Conservation (phyloP, 2,888 invertebrate species). For the Sesia apiformis region DNA sequence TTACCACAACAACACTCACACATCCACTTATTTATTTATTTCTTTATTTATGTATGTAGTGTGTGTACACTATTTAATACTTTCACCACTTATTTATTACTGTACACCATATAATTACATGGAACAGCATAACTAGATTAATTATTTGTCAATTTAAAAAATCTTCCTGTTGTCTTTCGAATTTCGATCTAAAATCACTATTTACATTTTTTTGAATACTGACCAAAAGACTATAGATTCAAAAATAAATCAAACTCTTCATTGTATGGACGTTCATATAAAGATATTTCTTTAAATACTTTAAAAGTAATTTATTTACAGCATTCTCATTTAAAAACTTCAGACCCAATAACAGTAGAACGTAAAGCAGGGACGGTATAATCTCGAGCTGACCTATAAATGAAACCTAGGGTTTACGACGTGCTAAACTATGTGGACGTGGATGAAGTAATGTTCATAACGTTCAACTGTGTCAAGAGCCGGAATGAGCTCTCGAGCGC, state of each 20-base stretch:
- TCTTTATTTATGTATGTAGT: too few relatives aligned
- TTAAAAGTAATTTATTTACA: background rate
- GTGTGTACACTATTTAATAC: too few relatives aligned
- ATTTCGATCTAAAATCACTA: too few relatives aligned
- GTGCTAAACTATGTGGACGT: slow-evolving; percentile 34
- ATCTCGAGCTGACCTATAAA: slow-evolving; percentile 37
- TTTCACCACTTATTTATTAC: too few relatives aligned
- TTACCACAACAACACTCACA: too few relatives aligned
- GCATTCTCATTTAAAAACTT: slow-evolving; percentile 1
- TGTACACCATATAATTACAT: too few relatives aligned
- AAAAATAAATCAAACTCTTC: background rate
- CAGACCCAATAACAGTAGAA: background rate
- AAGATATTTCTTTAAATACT: background rate
- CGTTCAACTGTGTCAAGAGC: slow-evolving; percentile 41
- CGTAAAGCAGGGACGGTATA: slow-evolving; percentile 20
- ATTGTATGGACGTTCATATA: background rate
- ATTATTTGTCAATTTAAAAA: too few relatives aligned
- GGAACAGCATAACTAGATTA: too few relatives aligned
- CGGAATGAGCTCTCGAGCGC: slow-evolving; percentile 24
- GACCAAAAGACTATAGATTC: background rate
- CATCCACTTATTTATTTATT: too few relatives aligned
- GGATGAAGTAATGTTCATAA: slow-evolving; percentile 54
- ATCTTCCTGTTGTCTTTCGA: too few relatives aligned
- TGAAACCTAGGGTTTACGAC: slow-evolving; percentile 56
- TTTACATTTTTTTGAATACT: too few relatives aligned